Base-by-base conservation (phyloP, 2,888 invertebrate species). In the Merodon equestris region DNA sequence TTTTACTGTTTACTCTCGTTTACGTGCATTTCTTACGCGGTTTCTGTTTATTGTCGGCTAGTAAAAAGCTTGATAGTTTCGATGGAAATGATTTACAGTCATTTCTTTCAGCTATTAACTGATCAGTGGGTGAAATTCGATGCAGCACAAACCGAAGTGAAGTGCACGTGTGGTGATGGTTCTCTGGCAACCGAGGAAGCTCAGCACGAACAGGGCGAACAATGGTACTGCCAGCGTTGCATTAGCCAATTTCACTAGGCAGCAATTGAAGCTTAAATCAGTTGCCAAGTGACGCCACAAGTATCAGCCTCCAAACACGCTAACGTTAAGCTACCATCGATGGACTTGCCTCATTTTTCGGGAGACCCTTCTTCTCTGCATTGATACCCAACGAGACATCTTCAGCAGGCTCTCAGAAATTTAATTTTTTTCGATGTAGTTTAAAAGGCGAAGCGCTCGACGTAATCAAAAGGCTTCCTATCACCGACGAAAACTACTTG, bases 101-200 rank as follows among this genome's bases (percentile, higher is more conserved):
- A 9, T 36, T 36, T 36, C 36, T 36, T 36, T 7, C 10, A 10
- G 36, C 42, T 14, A n/a, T 42, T 44, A n/a, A 34, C 40, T 12
- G 12, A 47, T 34, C 58, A 17, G 4, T 47, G 58, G 47, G 17
- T n/a, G n/a, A n/a, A n/a, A n/a, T n/a, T n/a, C n/a, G n/a, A n/a
- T n/a, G n/a, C n/a, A n/a, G n/a, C n/a, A 10, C 58, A 58, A 7
- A 45, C 27, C 9, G 45, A 45, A 12, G 50, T 51, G 0, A 12
- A 53, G 7, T n/a, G 27, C 9, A 53, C 47, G 1, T 54, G 53
- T 14, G 45, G 17, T 15, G 36, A 45, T 0, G 17, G 36, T 36
- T 36, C 36, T 10, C 10, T n/a, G n/a, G n/a, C n/a, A n/a, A n/a
- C n/a, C n/a, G n/a, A n/a, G n/a, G n/a, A n/a, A n/a, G n/a, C n/a